Percentiles rank a stretch among this genome's conserved stretches.
phyloP scores from a whole-genome alignment of 2,113 vertebrate genomes.

The Carollia perspicillata region DNA sequence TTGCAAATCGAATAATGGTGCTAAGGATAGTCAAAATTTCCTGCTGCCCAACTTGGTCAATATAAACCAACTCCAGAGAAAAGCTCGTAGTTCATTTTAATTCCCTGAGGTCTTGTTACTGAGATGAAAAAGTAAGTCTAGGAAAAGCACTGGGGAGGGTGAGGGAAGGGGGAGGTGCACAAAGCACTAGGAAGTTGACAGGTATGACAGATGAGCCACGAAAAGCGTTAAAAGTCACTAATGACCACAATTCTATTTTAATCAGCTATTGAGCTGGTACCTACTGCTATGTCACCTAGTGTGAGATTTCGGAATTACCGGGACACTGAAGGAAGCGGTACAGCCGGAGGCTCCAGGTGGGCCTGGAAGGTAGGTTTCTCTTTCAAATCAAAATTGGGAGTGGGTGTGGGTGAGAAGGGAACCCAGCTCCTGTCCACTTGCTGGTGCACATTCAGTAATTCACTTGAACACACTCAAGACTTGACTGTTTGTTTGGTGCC shows the following conservation, averaged over 20 bases:
- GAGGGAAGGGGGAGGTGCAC: neutral
- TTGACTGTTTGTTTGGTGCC: too few species aligned
- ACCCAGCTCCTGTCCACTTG: neutral
- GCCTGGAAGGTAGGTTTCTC: conserved; percentile 55
- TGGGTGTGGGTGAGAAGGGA: neutral
- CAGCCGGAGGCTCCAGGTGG: neutral
- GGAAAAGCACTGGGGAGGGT: neutral
- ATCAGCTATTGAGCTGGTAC: conserved; percentile 78
- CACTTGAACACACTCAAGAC: rapidly evolving
- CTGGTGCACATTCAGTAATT: neutral
- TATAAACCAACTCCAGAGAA: conserved; percentile 42
- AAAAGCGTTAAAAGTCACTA: conserved; percentile 55
- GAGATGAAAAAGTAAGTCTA: conserved; percentile 30
- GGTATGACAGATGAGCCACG: conserved; percentile 1
- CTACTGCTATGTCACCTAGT: conserved; percentile 74
- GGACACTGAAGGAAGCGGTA: conserved; percentile 18
- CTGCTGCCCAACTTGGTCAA: neutral
- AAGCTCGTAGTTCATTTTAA: conserved; percentile 40
- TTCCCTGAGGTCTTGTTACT: conserved; percentile 58
- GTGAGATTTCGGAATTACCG: conserved; percentile 62
- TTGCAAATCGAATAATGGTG: conserved; percentile 61
- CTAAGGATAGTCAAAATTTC: conserved; percentile 46
- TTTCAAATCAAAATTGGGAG: neutral
- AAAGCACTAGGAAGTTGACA: neutral
- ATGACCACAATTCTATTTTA: conserved; percentile 72